A percentile compares a stretch with the other conserved stretches of the same genome.
phyloP scores from a whole-genome alignment of 2,888 invertebrate species.

The Linyphia triangularis region DNA sequence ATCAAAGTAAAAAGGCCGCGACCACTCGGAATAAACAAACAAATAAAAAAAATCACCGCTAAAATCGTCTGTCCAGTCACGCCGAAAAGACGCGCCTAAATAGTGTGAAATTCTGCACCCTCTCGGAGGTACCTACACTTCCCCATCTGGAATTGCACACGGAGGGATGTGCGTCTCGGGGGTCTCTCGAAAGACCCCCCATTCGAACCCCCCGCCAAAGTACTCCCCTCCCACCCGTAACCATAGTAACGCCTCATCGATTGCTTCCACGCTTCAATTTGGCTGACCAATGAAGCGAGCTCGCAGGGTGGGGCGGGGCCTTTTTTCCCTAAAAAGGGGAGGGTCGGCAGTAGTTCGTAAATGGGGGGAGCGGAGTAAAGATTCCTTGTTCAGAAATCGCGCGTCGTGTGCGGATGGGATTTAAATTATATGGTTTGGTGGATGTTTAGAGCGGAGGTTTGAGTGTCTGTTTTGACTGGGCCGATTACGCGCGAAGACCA shows the following conservation, averaged over 20 bases:
- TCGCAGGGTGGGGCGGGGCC: slow-evolving; percentile 68
- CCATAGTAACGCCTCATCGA: slow-evolving; percentile 73
- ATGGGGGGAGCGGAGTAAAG: slow-evolving; percentile 19
- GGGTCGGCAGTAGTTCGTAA: neutral
- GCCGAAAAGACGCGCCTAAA: slow-evolving; percentile 48
- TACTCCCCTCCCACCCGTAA: slow-evolving; percentile 28
- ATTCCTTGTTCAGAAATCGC: slow-evolving; percentile 11
- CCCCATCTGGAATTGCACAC: slow-evolving; percentile 72
- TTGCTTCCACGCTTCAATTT: slow-evolving; percentile 75
- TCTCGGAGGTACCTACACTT: slow-evolving; percentile 52
- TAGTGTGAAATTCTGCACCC: slow-evolving; percentile 73
- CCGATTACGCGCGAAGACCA: slow-evolving; percentile 23
- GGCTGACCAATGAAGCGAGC: slow-evolving; percentile 76
- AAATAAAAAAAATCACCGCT: slow-evolving; percentile 12
- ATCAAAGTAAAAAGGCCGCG: neutral
- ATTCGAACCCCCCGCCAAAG: neutral
- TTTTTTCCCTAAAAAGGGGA: slow-evolving; percentile 45
- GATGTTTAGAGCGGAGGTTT: slow-evolving; percentile 48
- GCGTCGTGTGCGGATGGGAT: slow-evolving; percentile 57
- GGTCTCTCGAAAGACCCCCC: neutral
- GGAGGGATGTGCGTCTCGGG: slow-evolving; percentile 62
- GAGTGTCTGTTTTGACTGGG: slow-evolving; percentile 70
- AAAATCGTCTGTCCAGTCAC: neutral
- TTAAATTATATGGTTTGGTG: slow-evolving; percentile 72
- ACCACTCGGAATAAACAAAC: slow-evolving; percentile 13